phyloP scores from a whole-genome alignment of 2,797 vertebrate species.

The Eulemur rubriventer region DNA sequence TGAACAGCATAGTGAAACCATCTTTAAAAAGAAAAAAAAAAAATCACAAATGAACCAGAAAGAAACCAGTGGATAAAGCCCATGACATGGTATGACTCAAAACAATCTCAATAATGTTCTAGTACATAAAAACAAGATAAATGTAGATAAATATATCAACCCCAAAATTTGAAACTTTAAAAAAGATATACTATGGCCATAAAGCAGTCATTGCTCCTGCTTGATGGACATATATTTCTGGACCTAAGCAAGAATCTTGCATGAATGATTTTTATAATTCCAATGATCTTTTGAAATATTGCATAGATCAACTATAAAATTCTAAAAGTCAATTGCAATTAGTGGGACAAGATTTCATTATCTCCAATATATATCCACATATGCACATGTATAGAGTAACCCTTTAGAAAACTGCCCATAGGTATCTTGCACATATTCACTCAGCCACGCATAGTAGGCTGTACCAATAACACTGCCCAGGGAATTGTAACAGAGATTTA shows the following conservation, averaged over 20 bases:
- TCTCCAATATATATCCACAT: neutral
- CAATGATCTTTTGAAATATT: neutral
- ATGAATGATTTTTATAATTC: neutral
- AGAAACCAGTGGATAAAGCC: neutral
- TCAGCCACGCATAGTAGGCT: neutral
- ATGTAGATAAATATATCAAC: neutral
- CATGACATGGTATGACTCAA: neutral
- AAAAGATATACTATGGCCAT: neutral
- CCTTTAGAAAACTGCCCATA: neutral
- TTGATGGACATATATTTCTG: neutral
- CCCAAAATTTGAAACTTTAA: neutral
- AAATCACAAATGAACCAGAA: neutral
- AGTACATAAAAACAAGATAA: neutral
- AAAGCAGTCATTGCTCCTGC: neutral
- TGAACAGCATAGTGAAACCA: too few species aligned
- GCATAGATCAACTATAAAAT: neutral
- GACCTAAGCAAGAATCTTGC: neutral
- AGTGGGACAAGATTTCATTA: neutral
- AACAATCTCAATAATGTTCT: neutral
- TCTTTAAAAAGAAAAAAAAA: too few species aligned
- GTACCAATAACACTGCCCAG: neutral
- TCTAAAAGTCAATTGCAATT: neutral
- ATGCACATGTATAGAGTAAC: neutral
- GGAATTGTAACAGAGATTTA: neutral
- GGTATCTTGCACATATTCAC: neutral